Conservation (phyloP, 1,140 invertebrate species). For the Anastrepha obliqua region DNA sequence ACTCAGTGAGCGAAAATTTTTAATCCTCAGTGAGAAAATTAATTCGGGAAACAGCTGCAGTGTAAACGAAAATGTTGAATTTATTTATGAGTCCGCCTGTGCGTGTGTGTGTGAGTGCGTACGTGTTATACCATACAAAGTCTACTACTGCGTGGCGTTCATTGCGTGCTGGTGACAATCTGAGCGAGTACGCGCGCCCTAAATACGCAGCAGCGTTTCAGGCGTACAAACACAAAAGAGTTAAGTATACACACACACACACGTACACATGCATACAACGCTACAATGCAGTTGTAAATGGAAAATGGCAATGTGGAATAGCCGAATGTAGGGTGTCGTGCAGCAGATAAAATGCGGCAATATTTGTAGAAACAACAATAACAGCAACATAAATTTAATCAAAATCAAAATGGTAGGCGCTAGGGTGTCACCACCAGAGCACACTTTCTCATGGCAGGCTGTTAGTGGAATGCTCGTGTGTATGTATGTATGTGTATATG, state of each 20-base stretch:
- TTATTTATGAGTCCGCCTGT: not conserved
- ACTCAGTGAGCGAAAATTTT: conserved; percentile 64
- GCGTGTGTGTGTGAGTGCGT: not conserved
- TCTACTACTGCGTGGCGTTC: not conserved
- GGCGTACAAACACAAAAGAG: conserved; percentile 47
- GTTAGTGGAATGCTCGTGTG: not conserved
- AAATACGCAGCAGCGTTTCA: conserved; percentile 15
- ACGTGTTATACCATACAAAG: not conserved
- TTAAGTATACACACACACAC: not conserved
- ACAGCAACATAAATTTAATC: too few relatives aligned
- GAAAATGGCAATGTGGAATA: not conserved
- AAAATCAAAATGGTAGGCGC: too few relatives aligned
- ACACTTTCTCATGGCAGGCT: conserved; percentile 9
- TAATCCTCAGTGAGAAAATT: conserved; percentile 74
- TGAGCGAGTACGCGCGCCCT: not conserved
- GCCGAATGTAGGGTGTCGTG: too few relatives aligned
- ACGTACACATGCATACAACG: not conserved
- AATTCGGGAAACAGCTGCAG: conserved; percentile 72
- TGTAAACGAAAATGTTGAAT: conserved; percentile 1
- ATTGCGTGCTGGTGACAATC: not conserved
- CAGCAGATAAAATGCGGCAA: too few relatives aligned
- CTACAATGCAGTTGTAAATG: not conserved
- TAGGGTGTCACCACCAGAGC: conserved; percentile 69
- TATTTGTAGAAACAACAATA: too few relatives aligned
- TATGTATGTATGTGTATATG: not conserved